Evolutionary conservation across 2,113 vertebrate species (phyloP), one percentile per base, ranked within the genome.

Genomic region (Terrapene triunguis): DNA sequence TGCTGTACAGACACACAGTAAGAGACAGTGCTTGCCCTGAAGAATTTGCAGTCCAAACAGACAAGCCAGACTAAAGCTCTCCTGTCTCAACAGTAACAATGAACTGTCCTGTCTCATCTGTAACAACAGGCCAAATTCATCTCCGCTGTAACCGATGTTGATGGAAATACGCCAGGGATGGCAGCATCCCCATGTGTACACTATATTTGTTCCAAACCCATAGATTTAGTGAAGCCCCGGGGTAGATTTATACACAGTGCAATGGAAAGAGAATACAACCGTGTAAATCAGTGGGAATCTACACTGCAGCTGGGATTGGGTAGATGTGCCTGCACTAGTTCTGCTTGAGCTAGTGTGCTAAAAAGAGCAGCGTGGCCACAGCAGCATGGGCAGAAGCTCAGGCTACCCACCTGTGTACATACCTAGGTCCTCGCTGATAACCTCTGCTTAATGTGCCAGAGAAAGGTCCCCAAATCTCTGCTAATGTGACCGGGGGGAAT

Each of bases 401-500:
- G 16, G 16, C 65, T 69, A n/a, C 65, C 8, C 17, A 9, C 17
- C 16, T 0, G 27, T 12, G 27, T 10, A 38, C 65, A 69, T 69
- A 38, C 1, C 65, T 10, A 19, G 7, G 17, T n/a, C 32, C 91
- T 14, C 0, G 8, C 17, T 74, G 35, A 42, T 95, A 94, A 96
- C 94, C 89, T 82, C 62, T 17, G 22, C 53, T 94, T 85, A 95
- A 95, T 83, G 5, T 90, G 87, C 82, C 87, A 55, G 89, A 88
- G 94, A 82, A 84, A 84, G 82, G 94, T 95, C 94, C 87, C 92
- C 44, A 80, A 51, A 29, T 87, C 85, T 57, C 91, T 91, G 97
- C 88, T 92, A 92, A 3, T 81, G 1, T 1, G 9, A n/a, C 0
- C 11, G 27, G 12, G n/a, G 57, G 44, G 89, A 96, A 97, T 98